These are phyloP conservation scores for Psilopogon haemacephalus DNA, from an alignment of 2,113 vertebrate genomes.

Conservation along the genomic window DNA sequence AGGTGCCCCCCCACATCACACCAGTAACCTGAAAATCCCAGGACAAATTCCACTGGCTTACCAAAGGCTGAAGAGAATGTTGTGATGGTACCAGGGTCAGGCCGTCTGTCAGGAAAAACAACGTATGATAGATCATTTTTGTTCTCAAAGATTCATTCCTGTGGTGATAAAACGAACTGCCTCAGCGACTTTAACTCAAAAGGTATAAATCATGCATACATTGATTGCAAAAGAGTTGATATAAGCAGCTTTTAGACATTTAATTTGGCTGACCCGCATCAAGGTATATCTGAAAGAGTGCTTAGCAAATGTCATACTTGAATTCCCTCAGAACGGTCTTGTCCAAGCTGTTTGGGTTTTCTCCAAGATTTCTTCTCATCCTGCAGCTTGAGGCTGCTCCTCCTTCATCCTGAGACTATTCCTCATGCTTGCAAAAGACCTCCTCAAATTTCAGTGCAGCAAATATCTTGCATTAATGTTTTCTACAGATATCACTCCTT, in stretches of 20 bases:
- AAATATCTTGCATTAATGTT: background rate
- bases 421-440: background rate
- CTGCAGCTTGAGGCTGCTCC: background rate
- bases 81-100: background rate
- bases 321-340: background rate
- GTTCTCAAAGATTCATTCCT: background rate
- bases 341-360: background rate
- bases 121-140: background rate
- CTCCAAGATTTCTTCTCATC: background rate
- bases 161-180: background rate
- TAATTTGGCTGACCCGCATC: background rate
- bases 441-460: background rate
- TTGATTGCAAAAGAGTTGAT: background rate
- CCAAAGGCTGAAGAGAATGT: background rate
- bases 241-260: background rate
- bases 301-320: background rate
- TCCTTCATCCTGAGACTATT: background rate
- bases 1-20: too few species aligned
- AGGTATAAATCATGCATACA: background rate
- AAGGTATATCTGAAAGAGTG: background rate
- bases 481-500: background rate
- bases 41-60: background rate
- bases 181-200: background rate
- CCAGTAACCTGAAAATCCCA: background rate
- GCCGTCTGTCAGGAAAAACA: background rate